Base-by-base conservation (phyloP, 2,113 vertebrate genomes). In the Crotalus horridus region DNA sequence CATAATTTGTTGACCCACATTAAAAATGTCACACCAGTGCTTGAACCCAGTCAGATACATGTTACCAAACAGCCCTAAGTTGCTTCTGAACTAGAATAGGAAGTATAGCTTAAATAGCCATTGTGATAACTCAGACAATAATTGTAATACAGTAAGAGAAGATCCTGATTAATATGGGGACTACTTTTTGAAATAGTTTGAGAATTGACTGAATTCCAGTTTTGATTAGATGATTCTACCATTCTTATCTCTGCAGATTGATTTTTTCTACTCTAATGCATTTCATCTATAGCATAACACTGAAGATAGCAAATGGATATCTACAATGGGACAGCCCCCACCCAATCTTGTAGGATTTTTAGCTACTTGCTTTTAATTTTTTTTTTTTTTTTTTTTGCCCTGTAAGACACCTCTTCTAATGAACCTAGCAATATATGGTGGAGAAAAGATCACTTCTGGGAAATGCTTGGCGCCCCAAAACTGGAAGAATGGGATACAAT, bases 251-350 rank as follows among this genome's bases (percentile, higher is more conserved):
- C 7, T 1, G 17, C 93, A 95, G 90, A 33, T 54, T 94, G 91
- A 85, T 13, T 85, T 92, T 85, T 95, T 95, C 95, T 94, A 91
- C 87, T 94, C 95, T 94, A 92, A 92, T 93, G 61, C 1, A 74
- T 0, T 48, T 91, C 95, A 94, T 93, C 39, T 86, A 0, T 94
- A 87, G 88, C 5, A 1, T 93, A 91, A 93, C 90, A 89, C 90
- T 95, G 92, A 94, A 91, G 96, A 92, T 12, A 93, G 91, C 51
- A 92, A 94, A 93, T 92, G 13, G 54, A 91, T 93, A 69, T 92
- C 91, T 95, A 51, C 43, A 92, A 17, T 55, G 93, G 55, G 88
- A 43, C 39, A 51, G 93, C 94, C 94, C 55, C 24, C 94, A 23
- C 20, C 29, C 54, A 39, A 88, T 48, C 90, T 64, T 92, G 56